A percentile compares a stretch with the other conserved stretches of the same genome.
Evolutionary conservation across 1,140 invertebrate species (phyloP).

Genomic region (Heliconius congener): DNA sequence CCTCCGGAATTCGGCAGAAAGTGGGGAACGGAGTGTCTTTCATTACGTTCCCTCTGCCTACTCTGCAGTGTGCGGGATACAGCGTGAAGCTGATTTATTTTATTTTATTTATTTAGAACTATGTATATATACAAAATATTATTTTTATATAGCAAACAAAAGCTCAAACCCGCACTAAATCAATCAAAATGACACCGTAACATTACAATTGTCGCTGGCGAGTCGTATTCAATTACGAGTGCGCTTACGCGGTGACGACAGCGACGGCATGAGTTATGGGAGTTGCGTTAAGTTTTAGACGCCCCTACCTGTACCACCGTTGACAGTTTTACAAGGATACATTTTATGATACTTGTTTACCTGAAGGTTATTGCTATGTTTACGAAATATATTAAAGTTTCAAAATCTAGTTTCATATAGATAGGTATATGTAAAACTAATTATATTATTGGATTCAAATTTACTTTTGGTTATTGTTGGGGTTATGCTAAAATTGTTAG

Average conservation of each 20-base stretch:
- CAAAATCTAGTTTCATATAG: not conserved
- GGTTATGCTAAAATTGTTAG: too few species aligned
- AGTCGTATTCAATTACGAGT: constrained; percentile 12
- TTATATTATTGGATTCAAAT: not conserved
- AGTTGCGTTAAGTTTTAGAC: constrained; percentile 9
- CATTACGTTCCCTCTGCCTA: too few species aligned
- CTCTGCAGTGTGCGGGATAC: too few species aligned
- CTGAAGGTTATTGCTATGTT: not conserved
- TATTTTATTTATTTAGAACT: too few species aligned
- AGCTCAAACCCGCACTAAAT: not conserved
- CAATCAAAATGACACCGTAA: not conserved
- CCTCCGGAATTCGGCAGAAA: too few species aligned
- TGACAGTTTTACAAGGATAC: constrained; percentile 9
- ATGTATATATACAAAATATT: too few species aligned
- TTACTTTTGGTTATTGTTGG: too few species aligned
- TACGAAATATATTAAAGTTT: not conserved
- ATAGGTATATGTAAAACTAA: not conserved
- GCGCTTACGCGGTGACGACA: constrained; percentile 14
- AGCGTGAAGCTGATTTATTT: too few species aligned
- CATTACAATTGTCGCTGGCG: constrained; percentile 6
- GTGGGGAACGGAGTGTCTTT: too few species aligned
- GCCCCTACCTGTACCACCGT: not conserved
- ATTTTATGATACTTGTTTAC: not conserved
- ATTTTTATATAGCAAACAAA: not conserved
- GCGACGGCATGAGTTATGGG: constrained; percentile 8